A percentile compares a stretch with the other conserved stretches of the same genome.
phyloP scores from a whole-genome alignment of 2,888 invertebrate species.

The Perizoma flavofasciatum region DNA sequence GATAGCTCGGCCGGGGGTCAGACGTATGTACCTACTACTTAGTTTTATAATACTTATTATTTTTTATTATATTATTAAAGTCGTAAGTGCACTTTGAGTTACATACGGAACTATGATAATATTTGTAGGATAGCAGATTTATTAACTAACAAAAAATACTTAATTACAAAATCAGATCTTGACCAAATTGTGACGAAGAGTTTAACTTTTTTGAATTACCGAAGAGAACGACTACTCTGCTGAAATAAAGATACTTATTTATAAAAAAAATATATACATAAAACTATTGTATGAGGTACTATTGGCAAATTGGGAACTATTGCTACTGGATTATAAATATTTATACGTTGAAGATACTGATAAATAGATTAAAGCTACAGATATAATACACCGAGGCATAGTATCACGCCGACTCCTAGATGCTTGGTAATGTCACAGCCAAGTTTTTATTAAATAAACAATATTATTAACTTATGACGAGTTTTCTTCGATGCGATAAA shows the following conservation, averaged over 20 bases:
- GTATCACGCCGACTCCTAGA: slow-evolving; percentile 28
- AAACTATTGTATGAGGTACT: slow-evolving; percentile 79
- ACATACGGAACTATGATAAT: slow-evolving; percentile 72
- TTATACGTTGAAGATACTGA: slow-evolving; percentile 78
- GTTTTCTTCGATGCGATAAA: slow-evolving; percentile 20
- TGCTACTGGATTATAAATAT: slow-evolving; percentile 68
- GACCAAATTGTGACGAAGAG: slow-evolving; percentile 21
- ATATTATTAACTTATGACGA: slow-evolving; percentile 33
- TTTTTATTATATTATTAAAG: slow-evolving; percentile 63
- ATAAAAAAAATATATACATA: slow-evolving; percentile 51
- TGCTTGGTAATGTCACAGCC: slow-evolving; percentile 43
- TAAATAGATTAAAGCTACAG: slow-evolving; percentile 80
- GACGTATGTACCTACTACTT: slow-evolving; percentile 58
- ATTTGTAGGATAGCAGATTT: slow-evolving; percentile 59
- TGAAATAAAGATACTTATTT: slow-evolving; percentile 46
- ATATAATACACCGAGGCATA: slow-evolving; percentile 70
- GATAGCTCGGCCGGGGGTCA: slow-evolving; percentile 65
- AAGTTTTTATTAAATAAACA: slow-evolving; percentile 39
- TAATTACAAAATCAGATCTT: slow-evolving; percentile 37
- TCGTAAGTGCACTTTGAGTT: slow-evolving; percentile 82
- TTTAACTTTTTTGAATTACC: slow-evolving; percentile 11
- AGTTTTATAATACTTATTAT: slow-evolving; percentile 70
- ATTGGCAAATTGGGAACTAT: slow-evolving; percentile 76
- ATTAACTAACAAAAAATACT: slow-evolving; percentile 30
- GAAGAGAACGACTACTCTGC: slow-evolving; percentile 42